Conservation (phyloP, 2,888 invertebrate species). For the Drosophila tanythrix region DNA sequence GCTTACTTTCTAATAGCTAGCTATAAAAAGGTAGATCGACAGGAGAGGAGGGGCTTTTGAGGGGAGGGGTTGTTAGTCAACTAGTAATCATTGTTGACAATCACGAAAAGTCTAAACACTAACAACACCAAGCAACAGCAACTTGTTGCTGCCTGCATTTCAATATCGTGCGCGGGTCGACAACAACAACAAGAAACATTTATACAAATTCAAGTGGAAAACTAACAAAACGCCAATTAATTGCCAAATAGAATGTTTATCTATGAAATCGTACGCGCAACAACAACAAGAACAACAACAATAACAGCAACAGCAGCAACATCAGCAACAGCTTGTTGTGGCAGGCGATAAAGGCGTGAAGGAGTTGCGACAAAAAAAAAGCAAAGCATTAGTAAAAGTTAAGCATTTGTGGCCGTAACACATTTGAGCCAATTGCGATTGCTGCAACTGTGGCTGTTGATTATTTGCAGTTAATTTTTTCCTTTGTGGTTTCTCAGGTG, state of each 20-base stretch:
- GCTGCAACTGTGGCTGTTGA: constrained; percentile 51
- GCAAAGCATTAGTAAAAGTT: constrained; percentile 81
- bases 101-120: constrained; percentile 66
- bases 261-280: constrained; percentile 76
- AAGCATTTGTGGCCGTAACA: constrained; percentile 81
- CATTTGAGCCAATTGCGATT: constrained; percentile 67
- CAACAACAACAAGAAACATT: constrained; percentile 57
- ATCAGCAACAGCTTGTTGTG: constrained; percentile 45
- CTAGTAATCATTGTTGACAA: constrained; percentile 79
- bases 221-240: constrained; percentile 83
- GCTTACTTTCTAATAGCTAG: constrained; percentile 60
- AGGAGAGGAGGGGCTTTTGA: neutral
- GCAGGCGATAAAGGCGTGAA: constrained; percentile 57
- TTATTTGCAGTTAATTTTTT: constrained; percentile 51
- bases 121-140: constrained; percentile 45
- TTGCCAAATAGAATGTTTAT: constrained; percentile 84
- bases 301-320: constrained; percentile 11
- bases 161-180: constrained; percentile 80
- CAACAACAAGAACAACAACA: constrained; percentile 42
- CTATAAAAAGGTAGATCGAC: neutral
- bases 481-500: constrained; percentile 29
- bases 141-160: constrained; percentile 75
- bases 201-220: constrained; percentile 80
- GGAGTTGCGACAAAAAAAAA: constrained; percentile 37
- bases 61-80: constrained; percentile 30